Evolutionary conservation across 2,888 invertebrate genomes (phyloP).

Genomic region (Mimachlamys varia): DNA sequence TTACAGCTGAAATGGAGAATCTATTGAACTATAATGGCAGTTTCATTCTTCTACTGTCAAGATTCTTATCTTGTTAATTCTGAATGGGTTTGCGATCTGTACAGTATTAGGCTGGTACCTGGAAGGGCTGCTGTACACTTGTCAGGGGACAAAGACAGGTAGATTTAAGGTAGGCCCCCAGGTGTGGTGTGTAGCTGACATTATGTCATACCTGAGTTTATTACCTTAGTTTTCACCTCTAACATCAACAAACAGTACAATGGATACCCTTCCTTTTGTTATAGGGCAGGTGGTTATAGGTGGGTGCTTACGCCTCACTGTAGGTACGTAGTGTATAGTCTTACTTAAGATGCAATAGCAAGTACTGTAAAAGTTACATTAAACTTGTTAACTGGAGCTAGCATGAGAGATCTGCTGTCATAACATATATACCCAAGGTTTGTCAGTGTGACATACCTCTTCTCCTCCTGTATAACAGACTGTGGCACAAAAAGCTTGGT

Average conservation of each 20-base stretch:
- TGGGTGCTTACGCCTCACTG: neutral
- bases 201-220: conserved; percentile 19
- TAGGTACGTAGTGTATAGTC: neutral
- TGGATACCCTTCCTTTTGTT: conserved; percentile 7
- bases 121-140: neutral
- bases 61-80: conserved; percentile 14
- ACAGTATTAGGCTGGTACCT: neutral
- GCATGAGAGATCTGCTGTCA: no score
- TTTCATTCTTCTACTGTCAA: conserved; percentile 1
- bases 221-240: conserved; percentile 22
- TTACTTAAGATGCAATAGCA: neutral
- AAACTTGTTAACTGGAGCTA: neutral
- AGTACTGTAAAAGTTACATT: neutral
- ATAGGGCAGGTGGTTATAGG: neutral
- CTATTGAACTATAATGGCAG: neutral
- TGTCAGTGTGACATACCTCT: no score
- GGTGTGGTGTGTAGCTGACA: neutral
- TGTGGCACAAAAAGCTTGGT: no score
- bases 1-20: neutral
- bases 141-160: conserved; percentile 10
- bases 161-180: conserved; percentile 20
- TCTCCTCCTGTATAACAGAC: no score
- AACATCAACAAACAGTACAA: neutral
- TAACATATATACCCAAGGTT: no score
- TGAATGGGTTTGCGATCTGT: neutral